A percentile compares a stretch with the other conserved stretches of the same genome.
These are phyloP conservation scores for Drosophila monieri DNA, from an alignment of 2,888 invertebrate genomes.

Conservation along the genomic window DNA sequence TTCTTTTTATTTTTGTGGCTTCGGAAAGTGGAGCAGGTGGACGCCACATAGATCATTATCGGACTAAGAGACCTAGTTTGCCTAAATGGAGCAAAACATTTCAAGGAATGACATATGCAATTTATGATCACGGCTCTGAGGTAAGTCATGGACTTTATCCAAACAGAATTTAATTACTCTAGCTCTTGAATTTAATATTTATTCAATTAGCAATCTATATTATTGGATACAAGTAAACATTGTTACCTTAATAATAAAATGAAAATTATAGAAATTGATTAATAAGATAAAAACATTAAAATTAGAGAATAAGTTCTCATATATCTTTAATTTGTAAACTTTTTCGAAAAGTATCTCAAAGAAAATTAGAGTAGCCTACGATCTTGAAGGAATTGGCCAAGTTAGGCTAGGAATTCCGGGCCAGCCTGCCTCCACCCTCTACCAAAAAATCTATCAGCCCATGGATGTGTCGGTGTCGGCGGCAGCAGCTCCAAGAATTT, in stretches of 20 bases:
- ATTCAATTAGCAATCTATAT: no score
- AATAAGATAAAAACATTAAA: no score
- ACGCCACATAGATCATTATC: constrained; percentile 33
- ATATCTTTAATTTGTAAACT: no score
- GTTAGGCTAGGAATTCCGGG: constrained; percentile 3
- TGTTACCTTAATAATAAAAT: no score
- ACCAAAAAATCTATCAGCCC: constrained; percentile 24
- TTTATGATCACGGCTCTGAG: constrained; percentile 8
- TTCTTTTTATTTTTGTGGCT: neutral
- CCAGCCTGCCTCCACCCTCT: constrained; percentile 2
- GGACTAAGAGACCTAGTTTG: constrained; percentile 16
- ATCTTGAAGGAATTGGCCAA: neutral
- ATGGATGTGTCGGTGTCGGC: no score
- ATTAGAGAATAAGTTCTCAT: no score
- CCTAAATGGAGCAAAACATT: constrained; percentile 28
- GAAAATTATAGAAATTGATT: no score
- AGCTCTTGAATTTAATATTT: no score
- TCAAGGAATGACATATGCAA: constrained; percentile 30
- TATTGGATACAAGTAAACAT: no score
- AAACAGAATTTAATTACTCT: neutral
- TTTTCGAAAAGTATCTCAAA: neutral
- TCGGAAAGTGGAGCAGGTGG: constrained; percentile 38
- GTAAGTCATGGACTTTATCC: neutral
- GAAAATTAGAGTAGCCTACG: neutral
- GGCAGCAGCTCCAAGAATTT: no score